Percentiles rank a stretch among this genome's conserved stretches.
Conservation (phyloP, 64 coral and sea anemone species). For the Actinia tenebrosa region DNA sequence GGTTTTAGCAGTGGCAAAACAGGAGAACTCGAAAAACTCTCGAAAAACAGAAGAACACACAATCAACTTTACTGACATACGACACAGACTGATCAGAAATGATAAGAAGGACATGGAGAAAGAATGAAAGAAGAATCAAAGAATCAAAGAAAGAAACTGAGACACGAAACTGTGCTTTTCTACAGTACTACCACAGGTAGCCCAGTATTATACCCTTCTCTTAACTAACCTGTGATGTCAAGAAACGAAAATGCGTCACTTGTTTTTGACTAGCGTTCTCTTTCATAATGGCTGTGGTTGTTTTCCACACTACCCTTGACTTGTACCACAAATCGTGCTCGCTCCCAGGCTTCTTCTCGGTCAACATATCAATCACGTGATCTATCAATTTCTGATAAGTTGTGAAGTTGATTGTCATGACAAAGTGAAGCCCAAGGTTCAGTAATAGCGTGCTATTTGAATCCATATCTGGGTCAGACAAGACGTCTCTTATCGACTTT, state of each 20-base stretch:
- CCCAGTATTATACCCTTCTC: too few relatives aligned
- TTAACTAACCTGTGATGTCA: conserved; percentile 53
- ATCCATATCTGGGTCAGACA: conserved; percentile 25
- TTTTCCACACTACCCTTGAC: conserved; percentile 71
- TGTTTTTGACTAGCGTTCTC: conserved; percentile 23
- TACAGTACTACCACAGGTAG: too few relatives aligned
- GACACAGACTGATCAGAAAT: too few relatives aligned
- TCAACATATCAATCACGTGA: background rate
- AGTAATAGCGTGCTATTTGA: conserved; percentile 48
- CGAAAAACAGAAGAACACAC: too few relatives aligned
- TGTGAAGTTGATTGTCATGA: conserved; percentile 67
- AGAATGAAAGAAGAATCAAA: too few relatives aligned
- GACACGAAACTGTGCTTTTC: too few relatives aligned
- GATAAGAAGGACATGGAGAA: too few relatives aligned
- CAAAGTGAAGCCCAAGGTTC: conserved; percentile 77
- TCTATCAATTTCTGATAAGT: conserved; percentile 60
- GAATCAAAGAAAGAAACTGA: too few relatives aligned
- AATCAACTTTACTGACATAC: too few relatives aligned
- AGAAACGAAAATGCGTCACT: conserved; percentile 60
- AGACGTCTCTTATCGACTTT: conserved; percentile 17
- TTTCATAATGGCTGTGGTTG: conserved; percentile 57
- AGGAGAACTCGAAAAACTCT: too few relatives aligned
- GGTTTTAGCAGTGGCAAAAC: too few relatives aligned
- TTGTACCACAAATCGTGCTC: background rate
- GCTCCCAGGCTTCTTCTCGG: conserved; percentile 4